These are phyloP conservation scores for Drymonia ruficornis DNA, from an alignment of 2,888 invertebrate species.

Conservation along the genomic window DNA sequence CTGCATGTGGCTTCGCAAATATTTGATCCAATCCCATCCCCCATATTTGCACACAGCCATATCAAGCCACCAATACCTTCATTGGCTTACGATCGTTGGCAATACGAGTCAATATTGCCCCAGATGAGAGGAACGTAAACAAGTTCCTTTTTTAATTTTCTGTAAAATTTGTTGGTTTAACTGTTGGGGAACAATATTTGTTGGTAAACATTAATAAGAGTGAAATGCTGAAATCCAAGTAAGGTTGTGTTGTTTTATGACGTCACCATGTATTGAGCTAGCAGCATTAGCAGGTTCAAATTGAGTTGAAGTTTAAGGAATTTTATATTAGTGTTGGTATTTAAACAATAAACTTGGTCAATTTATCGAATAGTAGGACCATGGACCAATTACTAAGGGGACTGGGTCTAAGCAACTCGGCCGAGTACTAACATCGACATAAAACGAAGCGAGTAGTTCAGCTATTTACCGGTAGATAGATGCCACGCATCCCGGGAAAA, in stretches of 20 bases:
- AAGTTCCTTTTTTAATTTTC: constrained; percentile 14
- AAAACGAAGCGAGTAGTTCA: too few species aligned
- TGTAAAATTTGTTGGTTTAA: constrained; percentile 7
- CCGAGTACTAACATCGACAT: too few species aligned
- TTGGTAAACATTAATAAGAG: constrained; percentile 14
- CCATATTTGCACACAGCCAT: constrained; percentile 44
- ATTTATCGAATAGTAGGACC: too few species aligned
- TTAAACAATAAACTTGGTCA: too few species aligned
- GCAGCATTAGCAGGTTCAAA: too few species aligned
- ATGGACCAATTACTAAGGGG: too few species aligned
- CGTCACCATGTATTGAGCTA: too few species aligned
- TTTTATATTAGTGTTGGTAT: too few species aligned
- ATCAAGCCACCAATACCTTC: constrained; percentile 43
- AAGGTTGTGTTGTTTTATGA: background rate
- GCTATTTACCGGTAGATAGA: too few species aligned
- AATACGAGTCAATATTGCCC: constrained; percentile 26
- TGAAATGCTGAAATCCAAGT: constrained; percentile 3
- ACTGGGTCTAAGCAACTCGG: too few species aligned
- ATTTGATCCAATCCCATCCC: constrained; percentile 49
- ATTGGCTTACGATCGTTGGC: constrained; percentile 34
- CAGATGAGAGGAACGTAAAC: constrained; percentile 13
- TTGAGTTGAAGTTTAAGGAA: too few species aligned
- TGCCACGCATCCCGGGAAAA: too few species aligned
- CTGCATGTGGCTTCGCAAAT: constrained; percentile 42
- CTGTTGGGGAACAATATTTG: constrained; percentile 9